phyloP scores from a whole-genome alignment of 2,113 vertebrate species.

The Machaerirhynchus nigripectus region DNA sequence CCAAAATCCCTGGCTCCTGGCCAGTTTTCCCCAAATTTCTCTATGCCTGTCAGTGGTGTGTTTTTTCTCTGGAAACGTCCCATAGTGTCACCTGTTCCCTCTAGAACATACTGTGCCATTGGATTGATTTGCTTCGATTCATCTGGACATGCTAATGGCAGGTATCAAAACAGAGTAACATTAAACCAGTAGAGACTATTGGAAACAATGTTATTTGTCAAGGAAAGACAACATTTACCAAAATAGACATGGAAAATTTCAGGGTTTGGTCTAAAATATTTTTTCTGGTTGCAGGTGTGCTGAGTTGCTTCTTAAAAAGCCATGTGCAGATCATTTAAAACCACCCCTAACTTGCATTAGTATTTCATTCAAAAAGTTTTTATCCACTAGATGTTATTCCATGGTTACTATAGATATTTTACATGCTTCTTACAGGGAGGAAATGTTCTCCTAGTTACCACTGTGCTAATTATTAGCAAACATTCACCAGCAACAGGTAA shows the following conservation, averaged over 20 bases:
- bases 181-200: background rate
- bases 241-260: background rate
- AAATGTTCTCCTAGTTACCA: background rate
- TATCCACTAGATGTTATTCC: background rate
- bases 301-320: background rate
- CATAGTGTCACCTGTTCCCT: background rate
- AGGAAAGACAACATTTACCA: background rate
- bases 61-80: background rate
- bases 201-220: background rate
- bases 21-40: background rate
- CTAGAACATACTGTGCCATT: background rate
- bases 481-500: conserved; percentile 1
- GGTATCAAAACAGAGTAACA: background rate
- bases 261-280: background rate
- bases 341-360: background rate
- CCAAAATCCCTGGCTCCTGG: background rate
- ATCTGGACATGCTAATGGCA: background rate
- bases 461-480: conserved; percentile 25
- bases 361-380: background rate
- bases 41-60: background rate
- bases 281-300: background rate
- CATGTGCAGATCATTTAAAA: background rate
- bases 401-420: background rate
- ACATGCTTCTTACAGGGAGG: background rate
- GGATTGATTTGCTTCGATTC: background rate